phyloP scores from a whole-genome alignment of 2,113 vertebrate genomes.

The Macquaria ambigua region DNA sequence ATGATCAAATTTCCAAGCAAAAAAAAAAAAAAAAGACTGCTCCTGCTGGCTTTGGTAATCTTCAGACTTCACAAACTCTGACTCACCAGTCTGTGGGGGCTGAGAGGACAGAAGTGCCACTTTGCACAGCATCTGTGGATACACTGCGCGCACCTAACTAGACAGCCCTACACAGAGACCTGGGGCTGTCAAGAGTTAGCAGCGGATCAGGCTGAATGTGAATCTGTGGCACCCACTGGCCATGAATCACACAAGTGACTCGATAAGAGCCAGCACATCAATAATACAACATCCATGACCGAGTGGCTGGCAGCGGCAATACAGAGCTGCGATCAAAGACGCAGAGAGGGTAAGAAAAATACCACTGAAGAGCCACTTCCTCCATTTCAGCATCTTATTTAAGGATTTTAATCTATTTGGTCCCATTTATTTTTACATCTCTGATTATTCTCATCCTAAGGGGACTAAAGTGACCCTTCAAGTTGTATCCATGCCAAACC shows the following conservation, averaged over 20 bases:
- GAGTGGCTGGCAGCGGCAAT: conserved; percentile 43
- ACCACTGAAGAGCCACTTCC: neutral
- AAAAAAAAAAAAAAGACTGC: neutral
- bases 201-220: conserved; percentile 18
- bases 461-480: conserved; percentile 34
- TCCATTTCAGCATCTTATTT: neutral
- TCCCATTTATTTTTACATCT: neutral
- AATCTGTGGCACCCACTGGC: conserved; percentile 54
- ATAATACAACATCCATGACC: conserved; percentile 56
- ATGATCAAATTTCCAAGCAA: neutral
- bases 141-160: neutral
- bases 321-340: conserved; percentile 44
- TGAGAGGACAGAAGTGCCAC: conserved; percentile 31
- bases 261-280: conserved; percentile 56
- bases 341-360: neutral
- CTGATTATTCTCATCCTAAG: neutral
- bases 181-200: conserved; percentile 6
- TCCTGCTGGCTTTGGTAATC: neutral
- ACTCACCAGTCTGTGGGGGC: conserved; percentile 44
- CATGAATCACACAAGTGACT: conserved; percentile 45
- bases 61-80: conserved; percentile 19
- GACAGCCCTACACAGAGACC: conserved; percentile 23
- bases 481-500: conserved; percentile 30
- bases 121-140: conserved; percentile 24
- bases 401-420: neutral